Percentiles rank a stretch among this genome's conserved stretches.
phyloP scores from a whole-genome alignment of 2,888 invertebrate genomes.

The Drosophila peninsularis region DNA sequence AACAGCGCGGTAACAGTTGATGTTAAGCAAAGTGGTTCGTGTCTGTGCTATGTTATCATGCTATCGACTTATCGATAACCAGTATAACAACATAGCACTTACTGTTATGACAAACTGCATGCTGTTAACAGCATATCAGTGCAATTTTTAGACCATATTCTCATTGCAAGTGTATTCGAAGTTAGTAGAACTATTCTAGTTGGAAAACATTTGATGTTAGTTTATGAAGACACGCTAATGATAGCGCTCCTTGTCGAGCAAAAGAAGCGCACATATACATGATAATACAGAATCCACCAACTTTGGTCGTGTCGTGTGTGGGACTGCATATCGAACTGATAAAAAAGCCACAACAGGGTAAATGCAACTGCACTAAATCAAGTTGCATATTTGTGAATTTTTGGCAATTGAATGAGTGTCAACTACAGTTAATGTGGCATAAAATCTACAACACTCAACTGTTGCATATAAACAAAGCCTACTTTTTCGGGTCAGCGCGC shows the following conservation, averaged over 20 bases:
- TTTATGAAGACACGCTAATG: background rate
- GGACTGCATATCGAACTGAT: conserved; percentile 22
- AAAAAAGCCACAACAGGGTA: background rate
- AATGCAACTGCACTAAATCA: conserved; percentile 1
- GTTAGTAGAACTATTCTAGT: background rate
- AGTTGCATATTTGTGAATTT: conserved; percentile 8
- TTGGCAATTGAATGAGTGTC: background rate
- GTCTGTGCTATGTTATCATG: background rate
- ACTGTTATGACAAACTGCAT: background rate
- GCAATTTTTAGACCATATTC: background rate
- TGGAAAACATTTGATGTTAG: background rate
- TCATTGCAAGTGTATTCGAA: background rate
- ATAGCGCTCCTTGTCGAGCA: background rate
- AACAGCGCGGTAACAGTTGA: background rate
- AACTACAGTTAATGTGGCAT: background rate
- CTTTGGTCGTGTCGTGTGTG: conserved; percentile 9
- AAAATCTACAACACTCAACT: background rate
- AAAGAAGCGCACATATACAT: background rate
- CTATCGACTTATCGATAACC: background rate
- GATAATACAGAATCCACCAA: background rate
- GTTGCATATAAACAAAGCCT: background rate
- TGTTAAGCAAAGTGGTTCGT: background rate
- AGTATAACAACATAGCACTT: background rate
- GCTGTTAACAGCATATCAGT: background rate
- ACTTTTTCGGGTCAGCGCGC: background rate